Evolutionary conservation across 2,113 vertebrate species (phyloP).

Genomic region (Cyprinus carpio): DNA sequence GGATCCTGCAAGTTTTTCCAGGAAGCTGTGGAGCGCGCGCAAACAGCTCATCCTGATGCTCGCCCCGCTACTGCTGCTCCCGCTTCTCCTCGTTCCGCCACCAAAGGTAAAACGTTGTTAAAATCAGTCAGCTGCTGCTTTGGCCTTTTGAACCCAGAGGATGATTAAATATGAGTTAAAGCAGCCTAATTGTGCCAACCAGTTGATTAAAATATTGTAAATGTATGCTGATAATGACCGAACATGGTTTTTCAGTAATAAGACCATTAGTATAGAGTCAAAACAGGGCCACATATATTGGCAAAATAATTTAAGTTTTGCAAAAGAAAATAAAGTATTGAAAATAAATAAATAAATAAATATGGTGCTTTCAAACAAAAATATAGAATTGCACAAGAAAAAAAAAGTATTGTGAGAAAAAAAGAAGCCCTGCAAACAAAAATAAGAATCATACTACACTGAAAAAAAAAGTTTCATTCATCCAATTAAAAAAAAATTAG

Average conservation of each 20-base stretch:
- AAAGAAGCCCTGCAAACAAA: too few relatives aligned
- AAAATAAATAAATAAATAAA: too few relatives aligned
- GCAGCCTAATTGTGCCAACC: background rate
- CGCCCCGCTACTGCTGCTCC: constrained; percentile 82
- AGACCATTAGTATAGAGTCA: too few relatives aligned
- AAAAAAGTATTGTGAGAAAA: too few relatives aligned
- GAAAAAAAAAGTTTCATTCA: too few relatives aligned
- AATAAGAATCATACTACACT: too few relatives aligned
- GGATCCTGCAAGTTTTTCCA: constrained; percentile 75
- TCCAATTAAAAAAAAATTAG: too few relatives aligned
- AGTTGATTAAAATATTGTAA: background rate
- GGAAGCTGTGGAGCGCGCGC: constrained; percentile 88
- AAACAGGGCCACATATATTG: too few relatives aligned
- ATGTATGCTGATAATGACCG: background rate
- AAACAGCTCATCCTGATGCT: constrained; percentile 82
- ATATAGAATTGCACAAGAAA: too few relatives aligned
- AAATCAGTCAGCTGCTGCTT: background rate
- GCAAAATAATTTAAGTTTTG: too few relatives aligned
- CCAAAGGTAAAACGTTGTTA: constrained; percentile 80
- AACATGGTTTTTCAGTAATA: background rate
- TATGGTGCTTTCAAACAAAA: too few relatives aligned
- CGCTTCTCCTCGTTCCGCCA: constrained; percentile 84
- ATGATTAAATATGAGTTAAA: background rate
- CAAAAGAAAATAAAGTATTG: too few relatives aligned
- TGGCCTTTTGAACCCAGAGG: background rate